Evolutionary conservation across 2,888 invertebrate genomes (phyloP).

Genomic region (Griposia aprilina): DNA sequence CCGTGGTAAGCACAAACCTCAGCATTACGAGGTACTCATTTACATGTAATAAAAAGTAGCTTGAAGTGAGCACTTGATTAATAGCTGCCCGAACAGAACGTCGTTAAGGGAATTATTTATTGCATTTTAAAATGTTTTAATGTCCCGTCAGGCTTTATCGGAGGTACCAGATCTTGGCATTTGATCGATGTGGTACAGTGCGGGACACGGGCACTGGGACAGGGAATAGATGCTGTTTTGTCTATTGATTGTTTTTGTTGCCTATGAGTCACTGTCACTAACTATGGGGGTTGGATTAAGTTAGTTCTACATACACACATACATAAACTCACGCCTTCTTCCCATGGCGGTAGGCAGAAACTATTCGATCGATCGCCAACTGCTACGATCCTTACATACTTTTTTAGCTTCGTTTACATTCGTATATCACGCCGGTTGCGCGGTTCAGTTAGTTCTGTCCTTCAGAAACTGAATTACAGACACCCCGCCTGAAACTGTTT

Average conservation of each 20-base stretch:
- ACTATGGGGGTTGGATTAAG: too few relatives aligned
- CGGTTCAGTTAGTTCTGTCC: too few relatives aligned
- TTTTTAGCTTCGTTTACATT: too few relatives aligned
- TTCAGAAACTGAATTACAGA: not conserved
- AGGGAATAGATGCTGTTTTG: not conserved
- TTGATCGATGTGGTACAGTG: conserved; percentile 67
- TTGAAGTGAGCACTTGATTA: conserved; percentile 86
- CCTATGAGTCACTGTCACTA: too few relatives aligned
- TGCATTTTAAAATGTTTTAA: conserved; percentile 89
- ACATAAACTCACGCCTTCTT: too few relatives aligned
- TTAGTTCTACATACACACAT: too few relatives aligned
- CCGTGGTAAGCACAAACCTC: conserved; percentile 67
- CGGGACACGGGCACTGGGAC: conserved; percentile 40
- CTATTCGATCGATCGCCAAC: too few relatives aligned
- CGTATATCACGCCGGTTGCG: too few relatives aligned
- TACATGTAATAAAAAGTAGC: conserved; percentile 88
- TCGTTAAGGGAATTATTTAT: conserved; percentile 89
- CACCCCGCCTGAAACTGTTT: too few relatives aligned
- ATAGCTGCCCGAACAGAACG: conserved; percentile 80
- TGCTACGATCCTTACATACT: too few relatives aligned
- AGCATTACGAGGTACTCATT: conserved; percentile 78
- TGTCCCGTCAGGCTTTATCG: conserved; percentile 74
- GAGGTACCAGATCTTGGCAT: conserved; percentile 60
- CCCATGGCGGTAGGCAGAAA: too few relatives aligned
- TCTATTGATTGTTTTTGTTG: not conserved